Evolutionary conservation across 2,113 vertebrate genomes (phyloP), one percentile per base, ranked within the genome.

Genomic region (Oxyruncus cristatus): DNA sequence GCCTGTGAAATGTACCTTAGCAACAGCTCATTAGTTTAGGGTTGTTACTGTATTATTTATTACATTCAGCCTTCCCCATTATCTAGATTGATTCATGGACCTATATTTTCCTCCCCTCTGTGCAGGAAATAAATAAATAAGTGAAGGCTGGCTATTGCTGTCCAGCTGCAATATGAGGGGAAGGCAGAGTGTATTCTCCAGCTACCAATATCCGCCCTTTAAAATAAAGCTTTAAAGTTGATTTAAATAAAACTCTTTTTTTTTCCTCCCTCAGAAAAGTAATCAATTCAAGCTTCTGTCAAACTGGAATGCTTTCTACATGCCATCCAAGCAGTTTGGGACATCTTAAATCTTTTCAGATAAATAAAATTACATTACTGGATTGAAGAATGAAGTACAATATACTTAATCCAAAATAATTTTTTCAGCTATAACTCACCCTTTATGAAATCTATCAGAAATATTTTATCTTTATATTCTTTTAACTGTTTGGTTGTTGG

Each of bases 41-140:
- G 98, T 99, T 99, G 99, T 99, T 99, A 99, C 99, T 99, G 99
- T 99, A 99, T 99, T 99, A 99, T 99, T 99, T 99, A 99, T 99
- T 99, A 98, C 99, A 97, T 99, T 98, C 99, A 98, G 99, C 98
- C 97, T 98, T 98, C 97, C 98, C 99, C 98, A 99, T 99, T 99
- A 99, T 98, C 99, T 98, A 99, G 99, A 99, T 99, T 99, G 99
- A 99, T 99, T 99, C 99, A 99, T 99, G 98, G 96, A 94, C 98
- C 97, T 97, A 98, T 98, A 98, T 98, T 98, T 98, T 97, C 95
- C 97, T 98, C 95, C 96, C 95, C 96, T 98, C 97, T 98, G 96
- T 96, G 95, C 73, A 86, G 89, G 95, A 97, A 96, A 97, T 85
- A 96, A 97, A 97, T 96, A 97, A 96, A 97, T 98, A 97, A 97